These are phyloP conservation scores for Hofmannophila pseudospretella DNA, from an alignment of 2,888 invertebrate genomes.

Conservation along the genomic window DNA sequence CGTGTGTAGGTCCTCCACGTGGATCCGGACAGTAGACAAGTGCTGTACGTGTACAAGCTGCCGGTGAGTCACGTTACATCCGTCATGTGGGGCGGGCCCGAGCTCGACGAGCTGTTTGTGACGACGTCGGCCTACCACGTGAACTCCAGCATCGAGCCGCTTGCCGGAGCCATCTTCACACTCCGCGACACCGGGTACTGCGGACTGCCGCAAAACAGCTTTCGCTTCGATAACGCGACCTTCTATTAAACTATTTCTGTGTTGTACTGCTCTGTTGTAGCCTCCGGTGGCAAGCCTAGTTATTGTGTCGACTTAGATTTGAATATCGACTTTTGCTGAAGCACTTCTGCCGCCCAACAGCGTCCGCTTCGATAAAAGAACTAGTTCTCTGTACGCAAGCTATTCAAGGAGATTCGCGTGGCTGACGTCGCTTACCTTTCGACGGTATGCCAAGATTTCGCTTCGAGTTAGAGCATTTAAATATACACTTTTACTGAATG, in stretches of 20 bases:
- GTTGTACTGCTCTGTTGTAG: too few species aligned
- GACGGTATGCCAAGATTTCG: too few species aligned
- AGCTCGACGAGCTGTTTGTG: constrained; percentile 80
- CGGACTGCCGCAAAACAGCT: constrained; percentile 34
- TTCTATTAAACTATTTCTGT: constrained; percentile 33
- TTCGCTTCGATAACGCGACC: constrained; percentile 49
- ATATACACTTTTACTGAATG: too few species aligned
- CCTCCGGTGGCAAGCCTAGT: too few species aligned
- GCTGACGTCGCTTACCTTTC: too few species aligned
- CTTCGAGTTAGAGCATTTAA: too few species aligned
- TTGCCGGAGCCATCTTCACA: constrained; percentile 55
- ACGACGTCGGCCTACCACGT: constrained; percentile 60
- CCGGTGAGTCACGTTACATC: constrained; percentile 80
- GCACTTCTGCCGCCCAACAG: too few species aligned
- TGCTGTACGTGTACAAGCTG: constrained; percentile 68
- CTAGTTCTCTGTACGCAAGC: too few species aligned
- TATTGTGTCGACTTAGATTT: too few species aligned
- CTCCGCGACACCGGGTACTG: constrained; percentile 46
- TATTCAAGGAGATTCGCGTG: too few species aligned
- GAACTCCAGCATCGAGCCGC: constrained; percentile 31
- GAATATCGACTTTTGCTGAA: too few species aligned
- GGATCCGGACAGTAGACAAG: constrained; percentile 63
- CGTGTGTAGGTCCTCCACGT: constrained; percentile 80
- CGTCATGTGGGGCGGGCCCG: constrained; percentile 81
- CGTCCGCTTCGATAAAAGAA: too few species aligned